Conservation (phyloP, 2,113 vertebrate genomes). For the Donacobius atricapilla region DNA sequence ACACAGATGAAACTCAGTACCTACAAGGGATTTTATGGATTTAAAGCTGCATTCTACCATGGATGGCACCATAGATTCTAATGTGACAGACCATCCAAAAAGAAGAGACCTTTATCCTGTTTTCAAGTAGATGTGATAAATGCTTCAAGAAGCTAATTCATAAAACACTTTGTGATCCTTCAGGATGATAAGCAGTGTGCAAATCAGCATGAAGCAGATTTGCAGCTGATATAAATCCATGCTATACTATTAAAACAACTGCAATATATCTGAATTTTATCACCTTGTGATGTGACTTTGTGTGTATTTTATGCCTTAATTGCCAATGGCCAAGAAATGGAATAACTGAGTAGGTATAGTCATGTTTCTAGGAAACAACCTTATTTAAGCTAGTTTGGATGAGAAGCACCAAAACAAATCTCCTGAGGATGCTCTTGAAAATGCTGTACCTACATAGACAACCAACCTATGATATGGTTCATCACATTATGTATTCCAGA, state of each 20-base stretch:
- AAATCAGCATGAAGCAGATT: neutral
- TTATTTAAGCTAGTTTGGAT: neutral
- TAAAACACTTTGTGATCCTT: neutral
- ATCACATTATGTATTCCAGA: neutral
- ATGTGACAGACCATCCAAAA: neutral
- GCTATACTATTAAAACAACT: neutral
- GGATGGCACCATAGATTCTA: neutral
- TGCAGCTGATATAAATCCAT: neutral
- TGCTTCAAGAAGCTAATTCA: neutral
- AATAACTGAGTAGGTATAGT: neutral
- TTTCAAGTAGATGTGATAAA: neutral
- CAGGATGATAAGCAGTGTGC: neutral
- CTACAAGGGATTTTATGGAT: neutral
- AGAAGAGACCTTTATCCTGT: neutral
- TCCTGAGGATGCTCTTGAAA: neutral
- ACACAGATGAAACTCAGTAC: neutral
- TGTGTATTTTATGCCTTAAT: neutral
- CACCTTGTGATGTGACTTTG: neutral
- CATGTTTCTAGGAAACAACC: constrained; percentile 20
- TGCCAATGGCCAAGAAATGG: neutral
- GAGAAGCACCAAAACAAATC: neutral
- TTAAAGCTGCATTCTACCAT: neutral
- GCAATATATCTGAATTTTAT: neutral
- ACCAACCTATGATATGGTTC: neutral
- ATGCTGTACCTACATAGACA: neutral